phyloP scores from a whole-genome alignment of 2,888 invertebrate species.

The Platerodrilus igneus region DNA sequence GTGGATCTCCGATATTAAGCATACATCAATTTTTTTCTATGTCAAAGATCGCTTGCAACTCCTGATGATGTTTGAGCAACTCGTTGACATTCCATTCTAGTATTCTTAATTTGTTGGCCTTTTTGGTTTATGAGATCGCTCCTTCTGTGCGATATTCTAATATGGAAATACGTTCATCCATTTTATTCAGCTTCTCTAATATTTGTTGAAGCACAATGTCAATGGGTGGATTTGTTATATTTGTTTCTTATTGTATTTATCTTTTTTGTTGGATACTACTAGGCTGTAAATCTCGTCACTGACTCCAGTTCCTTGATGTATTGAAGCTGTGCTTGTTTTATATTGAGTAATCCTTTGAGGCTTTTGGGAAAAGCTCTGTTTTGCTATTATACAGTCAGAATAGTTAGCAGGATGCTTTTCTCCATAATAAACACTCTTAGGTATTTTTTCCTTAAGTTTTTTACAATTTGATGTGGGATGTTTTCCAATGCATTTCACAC shows the following conservation, averaged over 20 bases:
- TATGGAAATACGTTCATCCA: constrained; percentile 20
- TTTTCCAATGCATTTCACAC: constrained; percentile 27
- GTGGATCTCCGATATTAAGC: constrained; percentile 26
- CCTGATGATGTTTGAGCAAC: constrained; percentile 25
- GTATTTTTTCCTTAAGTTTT: constrained; percentile 12
- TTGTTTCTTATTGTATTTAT: constrained; percentile 8
- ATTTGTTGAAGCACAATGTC: constrained; percentile 12
- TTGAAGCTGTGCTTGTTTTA: constrained; percentile 7
- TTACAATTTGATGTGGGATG: constrained; percentile 15
- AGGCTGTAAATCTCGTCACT: constrained; percentile 6
- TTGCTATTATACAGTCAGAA: constrained; percentile 6
- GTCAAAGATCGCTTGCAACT: constrained; percentile 22
- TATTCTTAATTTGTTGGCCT: constrained; percentile 19
- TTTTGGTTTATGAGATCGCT: constrained; percentile 20
- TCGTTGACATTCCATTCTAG: constrained; percentile 26
- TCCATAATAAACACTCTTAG: constrained; percentile 15
- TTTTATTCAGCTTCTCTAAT: constrained; percentile 17
- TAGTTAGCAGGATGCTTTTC: constrained; percentile 18
- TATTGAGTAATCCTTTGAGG: constrained; percentile 12
- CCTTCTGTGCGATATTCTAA: constrained; percentile 19
- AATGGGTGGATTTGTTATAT: constrained; percentile 10
- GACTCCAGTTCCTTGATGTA: no score
- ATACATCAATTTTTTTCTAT: constrained; percentile 26
- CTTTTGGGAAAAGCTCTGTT: constrained; percentile 14
- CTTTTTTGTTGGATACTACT: constrained; percentile 6